A percentile compares a stretch with the other conserved stretches of the same genome.
Conservation (phyloP, 1,140 invertebrate genomes). For the Pseudomyrmex gracilis region DNA sequence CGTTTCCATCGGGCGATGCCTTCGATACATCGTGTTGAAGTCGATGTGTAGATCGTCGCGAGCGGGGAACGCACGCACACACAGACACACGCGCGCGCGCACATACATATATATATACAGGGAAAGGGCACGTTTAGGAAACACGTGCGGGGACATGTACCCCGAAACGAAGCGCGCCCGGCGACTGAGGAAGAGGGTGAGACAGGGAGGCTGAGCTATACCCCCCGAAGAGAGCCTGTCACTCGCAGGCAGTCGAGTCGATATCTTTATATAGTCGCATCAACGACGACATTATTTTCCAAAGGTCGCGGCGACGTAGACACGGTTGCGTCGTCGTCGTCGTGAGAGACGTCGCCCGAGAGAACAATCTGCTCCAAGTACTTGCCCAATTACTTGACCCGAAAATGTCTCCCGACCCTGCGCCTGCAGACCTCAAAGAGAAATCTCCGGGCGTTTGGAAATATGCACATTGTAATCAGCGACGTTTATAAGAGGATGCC, state of each 20-base stretch:
- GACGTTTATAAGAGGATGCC: too few species aligned
- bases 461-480: too few species aligned
- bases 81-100: slow-evolving; percentile 34
- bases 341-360: slow-evolving; percentile 29
- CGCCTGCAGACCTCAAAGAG: too few species aligned
- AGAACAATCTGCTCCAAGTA: slow-evolving; percentile 14
- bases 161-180: slow-evolving; percentile 60
- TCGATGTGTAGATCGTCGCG: slow-evolving; percentile 28
- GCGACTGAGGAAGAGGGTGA: slow-evolving; percentile 37
- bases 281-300: slow-evolving; percentile 78
- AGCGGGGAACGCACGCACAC: not conserved
- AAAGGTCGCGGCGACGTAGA: slow-evolving; percentile 52
- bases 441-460: too few species aligned
- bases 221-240: slow-evolving; percentile 78
- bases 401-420: too few species aligned
- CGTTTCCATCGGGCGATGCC: slow-evolving; percentile 51
- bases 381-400: not conserved
- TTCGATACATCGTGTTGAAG: slow-evolving; percentile 30
- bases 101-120: slow-evolving; percentile 8
- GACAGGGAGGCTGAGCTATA: slow-evolving; percentile 54
- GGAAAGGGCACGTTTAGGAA: slow-evolving; percentile 39
- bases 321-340: slow-evolving; percentile 35
- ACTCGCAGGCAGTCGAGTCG: slow-evolving; percentile 76
- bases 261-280: slow-evolving; percentile 79
- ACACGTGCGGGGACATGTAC: slow-evolving; percentile 67